Evolutionary conservation across 2,888 invertebrate species (phyloP).

Genomic region (Argyresthia albistria): DNA sequence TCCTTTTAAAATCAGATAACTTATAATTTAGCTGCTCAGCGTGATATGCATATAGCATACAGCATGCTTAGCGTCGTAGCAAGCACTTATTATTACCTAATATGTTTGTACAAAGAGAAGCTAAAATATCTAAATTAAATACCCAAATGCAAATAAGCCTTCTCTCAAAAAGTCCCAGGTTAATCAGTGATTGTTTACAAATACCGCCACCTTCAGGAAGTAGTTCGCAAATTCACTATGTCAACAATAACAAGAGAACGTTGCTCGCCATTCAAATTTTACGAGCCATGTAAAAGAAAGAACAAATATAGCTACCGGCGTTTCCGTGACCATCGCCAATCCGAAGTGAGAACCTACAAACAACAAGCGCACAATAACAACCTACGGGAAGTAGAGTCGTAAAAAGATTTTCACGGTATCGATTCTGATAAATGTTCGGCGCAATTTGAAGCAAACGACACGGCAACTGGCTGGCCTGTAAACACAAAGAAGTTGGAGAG

Average conservation of each 20-base stretch:
- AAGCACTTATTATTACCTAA: no score
- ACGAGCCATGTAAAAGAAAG: neutral
- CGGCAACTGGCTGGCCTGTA: neutral
- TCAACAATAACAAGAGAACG: neutral
- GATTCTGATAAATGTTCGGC: neutral
- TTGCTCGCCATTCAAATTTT: constrained; percentile 1
- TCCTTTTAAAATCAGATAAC: constrained; percentile 15
- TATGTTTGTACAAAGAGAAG: no score
- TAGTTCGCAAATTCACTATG: constrained; percentile 19
- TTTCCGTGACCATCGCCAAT: neutral
- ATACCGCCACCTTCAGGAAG: constrained; percentile 8
- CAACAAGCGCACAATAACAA: neutral
- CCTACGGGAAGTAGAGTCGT: neutral
- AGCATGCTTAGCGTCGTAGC: no score
- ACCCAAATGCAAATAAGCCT: no score
- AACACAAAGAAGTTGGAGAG: constrained; percentile 4
- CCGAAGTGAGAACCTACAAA: neutral
- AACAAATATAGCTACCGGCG: neutral
- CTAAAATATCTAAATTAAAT: no score
- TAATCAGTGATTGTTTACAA: no score
- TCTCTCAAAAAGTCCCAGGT: no score
- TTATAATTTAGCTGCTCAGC: no score
- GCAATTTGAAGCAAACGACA: constrained; percentile 1
- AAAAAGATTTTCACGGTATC: neutral
- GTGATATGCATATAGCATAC: no score